phyloP scores from a whole-genome alignment of 2,113 vertebrate genomes.

The Malaclemys terrapin region DNA sequence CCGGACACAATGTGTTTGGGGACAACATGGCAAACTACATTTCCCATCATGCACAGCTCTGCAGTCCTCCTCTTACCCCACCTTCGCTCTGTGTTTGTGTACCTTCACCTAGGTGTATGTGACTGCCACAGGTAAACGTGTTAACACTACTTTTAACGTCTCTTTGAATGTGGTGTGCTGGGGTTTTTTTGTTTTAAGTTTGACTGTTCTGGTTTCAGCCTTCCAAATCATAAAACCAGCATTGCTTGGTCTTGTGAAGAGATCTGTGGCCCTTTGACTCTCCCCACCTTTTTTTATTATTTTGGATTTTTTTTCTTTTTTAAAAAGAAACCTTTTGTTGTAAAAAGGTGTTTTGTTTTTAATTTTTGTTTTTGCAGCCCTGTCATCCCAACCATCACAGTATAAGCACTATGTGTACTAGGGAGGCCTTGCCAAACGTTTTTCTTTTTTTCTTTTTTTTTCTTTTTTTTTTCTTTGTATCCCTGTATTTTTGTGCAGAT shows the following conservation, averaged over 20 bases:
- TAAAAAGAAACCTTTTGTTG: conserved; percentile 90
- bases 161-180: not conserved
- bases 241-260: conserved; percentile 82
- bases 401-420: conserved; percentile 89
- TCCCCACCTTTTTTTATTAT: conserved; percentile 11
- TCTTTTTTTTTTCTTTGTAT: conserved; percentile 78
- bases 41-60: conserved; percentile 82
- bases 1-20: conserved; percentile 37
- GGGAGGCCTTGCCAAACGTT: conserved; percentile 88
- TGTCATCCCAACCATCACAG: conserved; percentile 79
- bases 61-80: conserved; percentile 38
- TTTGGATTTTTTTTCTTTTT: not conserved
- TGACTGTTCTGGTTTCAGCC: conserved; percentile 60
- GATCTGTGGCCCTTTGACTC: conserved; percentile 72
- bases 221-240: conserved; percentile 82
- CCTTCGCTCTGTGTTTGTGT: not conserved
- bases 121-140: conserved; percentile 55
- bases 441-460: conserved; percentile 4
- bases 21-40: conserved; percentile 75
- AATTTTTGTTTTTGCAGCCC: conserved; percentile 55
- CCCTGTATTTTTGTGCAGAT: conserved; percentile 91
- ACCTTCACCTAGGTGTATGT: conserved; percentile 53
- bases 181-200: conserved; percentile 50
- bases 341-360: conserved; percentile 86
- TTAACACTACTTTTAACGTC: conserved; percentile 21